These are phyloP conservation scores for Elysia crispata DNA, from an alignment of 2,888 invertebrate species.

Conservation along the genomic window DNA sequence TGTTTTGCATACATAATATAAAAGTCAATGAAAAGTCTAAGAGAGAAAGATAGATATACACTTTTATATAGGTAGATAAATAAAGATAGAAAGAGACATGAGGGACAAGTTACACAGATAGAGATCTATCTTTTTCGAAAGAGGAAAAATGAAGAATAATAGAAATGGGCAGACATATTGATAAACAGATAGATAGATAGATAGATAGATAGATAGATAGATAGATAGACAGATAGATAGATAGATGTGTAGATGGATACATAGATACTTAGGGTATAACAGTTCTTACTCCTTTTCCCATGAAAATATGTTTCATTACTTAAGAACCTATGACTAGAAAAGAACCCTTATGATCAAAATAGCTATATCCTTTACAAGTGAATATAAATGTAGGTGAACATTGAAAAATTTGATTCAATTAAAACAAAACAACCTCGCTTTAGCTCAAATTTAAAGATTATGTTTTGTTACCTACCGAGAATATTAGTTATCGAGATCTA, in stretches of 20 bases:
- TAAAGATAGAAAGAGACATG: conserved; percentile 3
- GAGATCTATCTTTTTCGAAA: neutral
- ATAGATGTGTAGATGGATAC: neutral
- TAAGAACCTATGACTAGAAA: no score
- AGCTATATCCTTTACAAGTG: no score
- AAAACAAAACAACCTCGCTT: no score
- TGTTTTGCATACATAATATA: neutral
- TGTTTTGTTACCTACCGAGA: no score
- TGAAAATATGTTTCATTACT: no score
- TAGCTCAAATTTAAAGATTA: no score
- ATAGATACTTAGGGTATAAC: no score
- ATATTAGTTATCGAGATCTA: no score
- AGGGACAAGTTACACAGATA: neutral
- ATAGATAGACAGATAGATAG: neutral
- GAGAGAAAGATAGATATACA: neutral
- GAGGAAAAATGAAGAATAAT: neutral
- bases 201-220: neutral
- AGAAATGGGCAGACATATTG: conserved; percentile 17
- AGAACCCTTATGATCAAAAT: no score
- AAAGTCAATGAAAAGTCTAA: neutral
- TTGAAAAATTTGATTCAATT: no score
- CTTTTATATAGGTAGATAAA: conserved; percentile 15
- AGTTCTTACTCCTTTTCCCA: no score
- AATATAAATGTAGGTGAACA: no score
- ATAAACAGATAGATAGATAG: neutral